A percentile compares a stretch with the other conserved stretches of the same genome.
Evolutionary conservation across 2,888 invertebrate genomes (phyloP).

Genomic region (Gnatocerus cornutus): DNA sequence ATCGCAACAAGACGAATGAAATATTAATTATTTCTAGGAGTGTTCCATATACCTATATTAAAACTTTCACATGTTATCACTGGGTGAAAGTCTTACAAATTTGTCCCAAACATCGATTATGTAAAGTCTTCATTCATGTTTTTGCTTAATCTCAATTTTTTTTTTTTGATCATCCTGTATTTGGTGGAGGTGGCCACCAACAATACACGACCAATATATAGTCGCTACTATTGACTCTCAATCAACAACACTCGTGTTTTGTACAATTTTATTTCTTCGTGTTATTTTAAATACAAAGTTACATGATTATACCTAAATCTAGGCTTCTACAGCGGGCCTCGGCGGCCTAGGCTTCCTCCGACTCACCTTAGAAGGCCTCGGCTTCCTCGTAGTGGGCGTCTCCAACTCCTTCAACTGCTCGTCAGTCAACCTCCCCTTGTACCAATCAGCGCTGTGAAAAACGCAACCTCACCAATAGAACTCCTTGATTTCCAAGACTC

Average conservation of each 20-base stretch:
- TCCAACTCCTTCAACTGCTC: slow-evolving; percentile 86
- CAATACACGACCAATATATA: too few species aligned
- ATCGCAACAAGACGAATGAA: slow-evolving; percentile 5
- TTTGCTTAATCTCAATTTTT: too few species aligned
- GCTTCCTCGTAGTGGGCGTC: slow-evolving; percentile 81
- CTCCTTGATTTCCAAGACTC: slow-evolving; percentile 61
- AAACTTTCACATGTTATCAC: slow-evolving; percentile 38
- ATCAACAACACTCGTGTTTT: too few species aligned
- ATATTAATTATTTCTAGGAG: slow-evolving; percentile 19
- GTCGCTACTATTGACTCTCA: too few species aligned
- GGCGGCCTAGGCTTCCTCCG: slow-evolving; percentile 70
- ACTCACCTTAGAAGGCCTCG: slow-evolving; percentile 74
- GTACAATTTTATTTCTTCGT: too few species aligned
- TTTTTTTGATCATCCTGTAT: too few species aligned
- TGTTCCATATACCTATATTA: slow-evolving; percentile 33
- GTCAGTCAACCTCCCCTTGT: slow-evolving; percentile 88
- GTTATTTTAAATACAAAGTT: too few species aligned
- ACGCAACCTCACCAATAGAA: background rate
- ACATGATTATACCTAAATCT: too few species aligned
- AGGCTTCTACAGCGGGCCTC: slow-evolving; percentile 53
- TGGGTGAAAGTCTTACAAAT: slow-evolving; percentile 23
- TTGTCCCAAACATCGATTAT: slow-evolving; percentile 21
- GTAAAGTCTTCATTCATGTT: too few species aligned
- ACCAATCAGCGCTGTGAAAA: slow-evolving; percentile 84
- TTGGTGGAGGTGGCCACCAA: too few species aligned